Evolutionary conservation across 2,888 invertebrate genomes (phyloP), one percentile per base, ranked within the genome.

Genomic region (Xylocampa areola): DNA sequence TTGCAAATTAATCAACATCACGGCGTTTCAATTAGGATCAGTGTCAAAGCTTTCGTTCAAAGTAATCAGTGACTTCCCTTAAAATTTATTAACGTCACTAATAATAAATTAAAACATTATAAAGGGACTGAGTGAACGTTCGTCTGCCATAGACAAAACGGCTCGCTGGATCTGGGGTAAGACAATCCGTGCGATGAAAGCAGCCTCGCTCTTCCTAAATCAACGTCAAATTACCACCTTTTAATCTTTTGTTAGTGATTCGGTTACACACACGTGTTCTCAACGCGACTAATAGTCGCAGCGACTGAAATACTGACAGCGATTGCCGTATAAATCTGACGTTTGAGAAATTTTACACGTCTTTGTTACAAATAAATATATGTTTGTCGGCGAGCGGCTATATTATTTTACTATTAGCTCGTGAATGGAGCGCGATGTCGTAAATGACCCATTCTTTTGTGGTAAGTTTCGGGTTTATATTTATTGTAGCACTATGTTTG

Each of bases 141-240:
- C 72, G 67, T 62, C 59, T 69, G 47, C 63, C 66, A 70, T 77
- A 86, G 86, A 90, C 87, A 87, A 87, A 88, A 84, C 84, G 79
- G 61, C 77, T 79, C 78, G 75, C 77, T 75, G 72, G 61, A 66
- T 72, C 77, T 73, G 75, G 75, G 76, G 91, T 90, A 91, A 92
- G 89, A 90, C 90, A 89, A 91, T 88, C 87, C 84, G 69, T 61
- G 70, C 84, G 84, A 88, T 90, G 89, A 91, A 87, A 90, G 88
- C 82, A 70, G 70, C 65, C 77, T 77, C 75, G 80, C 82, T 87
- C 86, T 87, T 85, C 86, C 86, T 93, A 92, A 91, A 92, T 93
- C 93, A 93, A 92, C 79, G 93, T 93, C 93, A 92, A 92, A 94
- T 92, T 92, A 92, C 91, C 91, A 92, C 90, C 88, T 91, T 90